phyloP scores from a whole-genome alignment of 2,113 vertebrate genomes.

The Patagioenas fasciata region DNA sequence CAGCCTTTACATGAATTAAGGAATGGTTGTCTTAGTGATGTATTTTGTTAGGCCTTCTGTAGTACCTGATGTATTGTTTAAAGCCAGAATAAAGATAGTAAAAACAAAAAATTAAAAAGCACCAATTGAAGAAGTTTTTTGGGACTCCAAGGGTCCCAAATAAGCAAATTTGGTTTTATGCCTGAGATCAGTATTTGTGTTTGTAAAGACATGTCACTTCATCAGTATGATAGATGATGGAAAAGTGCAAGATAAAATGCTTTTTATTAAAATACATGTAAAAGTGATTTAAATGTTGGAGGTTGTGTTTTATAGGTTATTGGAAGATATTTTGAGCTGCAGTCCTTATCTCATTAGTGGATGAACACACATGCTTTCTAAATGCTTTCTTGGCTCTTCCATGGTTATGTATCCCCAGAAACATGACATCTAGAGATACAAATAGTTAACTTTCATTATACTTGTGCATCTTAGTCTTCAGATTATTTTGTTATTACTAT shows the following conservation, averaged over 20 bases:
- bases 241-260: background rate
- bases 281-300: background rate
- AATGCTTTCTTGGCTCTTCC: background rate
- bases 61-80: background rate
- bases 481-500: background rate
- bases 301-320: background rate
- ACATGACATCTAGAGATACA: background rate
- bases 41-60: background rate
- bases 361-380: background rate
- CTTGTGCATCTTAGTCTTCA: background rate
- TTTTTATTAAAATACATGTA: background rate
- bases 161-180: background rate
- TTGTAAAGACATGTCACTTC: background rate
- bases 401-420: fast-evolving
- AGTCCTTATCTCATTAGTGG: background rate
- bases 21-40: fast-evolving
- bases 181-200: background rate
- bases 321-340: background rate
- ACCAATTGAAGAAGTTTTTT: background rate
- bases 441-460: background rate
- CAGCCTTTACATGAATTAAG: background rate
- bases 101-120: background rate
- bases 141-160: background rate
- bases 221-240: background rate
- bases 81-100: background rate